phyloP scores from a whole-genome alignment of 2,113 vertebrate species.

The Dipodomys stephensi region DNA sequence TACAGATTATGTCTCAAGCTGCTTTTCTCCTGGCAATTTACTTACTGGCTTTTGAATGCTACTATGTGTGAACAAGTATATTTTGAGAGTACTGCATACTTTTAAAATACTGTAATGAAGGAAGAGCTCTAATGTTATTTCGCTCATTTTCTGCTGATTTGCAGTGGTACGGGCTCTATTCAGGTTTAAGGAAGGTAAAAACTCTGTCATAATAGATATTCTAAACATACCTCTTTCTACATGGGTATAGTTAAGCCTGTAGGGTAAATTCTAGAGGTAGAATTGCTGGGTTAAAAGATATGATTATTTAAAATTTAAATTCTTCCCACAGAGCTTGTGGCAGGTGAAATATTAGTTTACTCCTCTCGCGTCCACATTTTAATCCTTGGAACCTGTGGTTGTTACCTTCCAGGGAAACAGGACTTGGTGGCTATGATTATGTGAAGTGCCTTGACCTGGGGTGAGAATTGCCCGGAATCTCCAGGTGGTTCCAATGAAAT shows the following conservation, averaged over 20 bases:
- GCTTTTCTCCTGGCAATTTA: not conserved
- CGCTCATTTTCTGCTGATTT: not conserved
- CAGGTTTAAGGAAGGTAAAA: not conserved
- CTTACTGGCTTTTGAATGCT: not conserved
- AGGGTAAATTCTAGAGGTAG: not conserved
- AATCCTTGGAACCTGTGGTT: not conserved
- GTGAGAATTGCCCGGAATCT: not conserved
- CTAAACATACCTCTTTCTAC: no score
- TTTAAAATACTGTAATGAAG: not conserved
- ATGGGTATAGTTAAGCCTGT: not conserved
- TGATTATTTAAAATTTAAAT: not conserved
- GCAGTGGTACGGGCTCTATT: not conserved
- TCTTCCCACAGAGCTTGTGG: not conserved
- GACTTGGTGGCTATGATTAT: not conserved
- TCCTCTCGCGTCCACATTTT: not conserved
- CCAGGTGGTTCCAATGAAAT: not conserved
- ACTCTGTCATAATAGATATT: not conserved
- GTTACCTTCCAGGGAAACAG: not conserved
- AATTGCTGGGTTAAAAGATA: not conserved
- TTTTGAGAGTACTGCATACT: not conserved
- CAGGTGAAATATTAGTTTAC: not conserved
- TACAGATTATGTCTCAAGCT: not conserved
- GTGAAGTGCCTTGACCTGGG: not conserved
- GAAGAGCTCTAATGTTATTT: not conserved
- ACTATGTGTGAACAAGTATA: not conserved